A percentile compares a stretch with the other conserved stretches of the same genome.
Conservation (phyloP, 2,797 vertebrate species). For the Iguana delicatissima region DNA sequence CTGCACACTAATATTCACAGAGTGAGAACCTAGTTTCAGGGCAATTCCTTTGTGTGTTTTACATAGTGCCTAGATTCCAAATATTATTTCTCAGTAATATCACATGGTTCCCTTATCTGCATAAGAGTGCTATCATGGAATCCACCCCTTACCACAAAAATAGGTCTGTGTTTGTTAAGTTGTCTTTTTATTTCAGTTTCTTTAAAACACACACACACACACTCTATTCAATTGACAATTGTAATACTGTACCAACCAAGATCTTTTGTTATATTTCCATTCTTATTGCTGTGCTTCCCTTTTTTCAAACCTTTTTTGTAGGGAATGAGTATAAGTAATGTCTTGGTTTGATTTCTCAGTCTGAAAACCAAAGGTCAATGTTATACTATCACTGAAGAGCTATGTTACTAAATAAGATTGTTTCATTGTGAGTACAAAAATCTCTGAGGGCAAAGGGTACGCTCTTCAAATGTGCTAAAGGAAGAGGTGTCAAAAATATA, state of each 20-base stretch:
- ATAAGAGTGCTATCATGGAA: neutral
- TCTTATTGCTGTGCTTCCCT: neutral
- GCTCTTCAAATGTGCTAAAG: slow-evolving; percentile 8
- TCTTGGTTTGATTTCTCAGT: slow-evolving; percentile 5
- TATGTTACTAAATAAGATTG: neutral
- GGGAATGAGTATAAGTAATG: neutral
- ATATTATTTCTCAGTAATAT: neutral
- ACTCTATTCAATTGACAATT: neutral
- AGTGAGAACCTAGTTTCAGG: neutral
- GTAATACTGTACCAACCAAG: neutral
- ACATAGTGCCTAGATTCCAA: neutral
- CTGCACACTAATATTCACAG: neutral
- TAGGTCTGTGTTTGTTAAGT: neutral
- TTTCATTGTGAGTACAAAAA: neutral
- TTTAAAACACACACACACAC: neutral
- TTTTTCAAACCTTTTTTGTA: too few species aligned
- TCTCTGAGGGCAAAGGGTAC: neutral
- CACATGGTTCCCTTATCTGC: neutral
- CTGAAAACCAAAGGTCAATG: slow-evolving; percentile 4
- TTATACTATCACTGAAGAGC: neutral
- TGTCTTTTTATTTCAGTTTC: neutral
- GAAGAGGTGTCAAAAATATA: neutral
- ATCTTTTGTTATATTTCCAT: neutral
- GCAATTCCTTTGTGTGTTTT: neutral
- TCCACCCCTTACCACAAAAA: neutral